phyloP scores from a whole-genome alignment of 2,797 vertebrate genomes.

The Argyrosomus regius region DNA sequence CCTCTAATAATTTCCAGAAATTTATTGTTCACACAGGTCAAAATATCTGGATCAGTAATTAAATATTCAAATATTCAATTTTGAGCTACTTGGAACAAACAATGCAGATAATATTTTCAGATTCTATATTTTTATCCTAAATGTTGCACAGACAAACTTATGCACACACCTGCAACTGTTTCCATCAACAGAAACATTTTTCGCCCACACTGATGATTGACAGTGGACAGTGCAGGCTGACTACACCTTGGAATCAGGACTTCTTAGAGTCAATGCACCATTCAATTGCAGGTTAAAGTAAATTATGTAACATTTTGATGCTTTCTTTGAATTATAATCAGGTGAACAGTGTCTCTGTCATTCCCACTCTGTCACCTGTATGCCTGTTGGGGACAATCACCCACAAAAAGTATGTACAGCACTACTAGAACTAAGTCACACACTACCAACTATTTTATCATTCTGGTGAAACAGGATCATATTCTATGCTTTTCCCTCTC shows the following conservation, averaged over 20 bases:
- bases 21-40: not conserved
- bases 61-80: not conserved
- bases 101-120: constrained; percentile 10
- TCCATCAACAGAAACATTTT: constrained; percentile 35
- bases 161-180: not conserved
- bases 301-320: too few relatives aligned
- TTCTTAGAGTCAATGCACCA: not conserved
- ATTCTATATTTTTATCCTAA: constrained; percentile 7
- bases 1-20: not conserved
- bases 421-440: too few relatives aligned
- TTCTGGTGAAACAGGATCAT: too few relatives aligned
- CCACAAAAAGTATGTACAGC: too few relatives aligned
- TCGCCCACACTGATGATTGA: constrained; percentile 22
- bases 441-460: too few relatives aligned
- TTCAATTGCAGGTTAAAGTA: not conserved
- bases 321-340: too few relatives aligned
- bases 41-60: not conserved
- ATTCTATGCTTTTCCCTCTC: too few relatives aligned
- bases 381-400: too few relatives aligned
- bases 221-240: not conserved
- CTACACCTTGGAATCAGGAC: not conserved
- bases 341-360: too few relatives aligned
- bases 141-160: not conserved
- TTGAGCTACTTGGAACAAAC: not conserved
- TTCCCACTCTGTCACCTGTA: too few relatives aligned